Evolutionary conservation across 2,888 invertebrate species (phyloP).

Genomic region (Nymphalis polychloros): DNA sequence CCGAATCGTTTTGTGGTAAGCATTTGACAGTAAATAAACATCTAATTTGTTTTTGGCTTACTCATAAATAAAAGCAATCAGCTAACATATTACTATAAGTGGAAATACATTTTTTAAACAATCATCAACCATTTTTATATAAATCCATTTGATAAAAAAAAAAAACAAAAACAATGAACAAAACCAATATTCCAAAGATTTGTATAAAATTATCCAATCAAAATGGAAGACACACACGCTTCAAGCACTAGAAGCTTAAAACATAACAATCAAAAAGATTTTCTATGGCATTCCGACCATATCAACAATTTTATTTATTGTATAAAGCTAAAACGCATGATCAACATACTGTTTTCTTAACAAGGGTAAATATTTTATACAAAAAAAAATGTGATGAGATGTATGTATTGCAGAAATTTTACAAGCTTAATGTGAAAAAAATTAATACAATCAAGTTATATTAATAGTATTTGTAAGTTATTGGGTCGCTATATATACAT

Average conservation of each 20-base stretch:
- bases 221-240: conserved; percentile 69
- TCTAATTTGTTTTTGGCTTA: conserved; percentile 27
- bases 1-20: conserved; percentile 7
- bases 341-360: conserved; percentile 40
- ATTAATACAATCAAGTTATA: not conserved
- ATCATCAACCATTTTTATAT: conserved; percentile 1
- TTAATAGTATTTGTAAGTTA: too few species aligned
- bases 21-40: conserved; percentile 14
- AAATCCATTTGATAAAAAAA: conserved; percentile 3
- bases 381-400: conserved; percentile 26
- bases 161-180: conserved; percentile 28
- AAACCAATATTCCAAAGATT: conserved; percentile 69
- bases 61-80: conserved; percentile 23
- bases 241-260: conserved; percentile 45
- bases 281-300: conserved; percentile 43
- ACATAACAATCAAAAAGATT: conserved; percentile 38
- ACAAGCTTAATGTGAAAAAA: not conserved
- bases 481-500: too few species aligned
- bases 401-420: conserved; percentile 2
- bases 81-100: not conserved
- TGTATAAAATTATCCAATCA: conserved; percentile 48
- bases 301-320: conserved; percentile 34
- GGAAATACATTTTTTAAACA: not conserved
- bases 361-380: conserved; percentile 33
- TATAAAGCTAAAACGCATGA: conserved; percentile 37